Percentiles rank a stretch among this genome's conserved stretches.
Evolutionary conservation across 2,797 vertebrate species (phyloP).

Genomic region (Parambassis ranga): DNA sequence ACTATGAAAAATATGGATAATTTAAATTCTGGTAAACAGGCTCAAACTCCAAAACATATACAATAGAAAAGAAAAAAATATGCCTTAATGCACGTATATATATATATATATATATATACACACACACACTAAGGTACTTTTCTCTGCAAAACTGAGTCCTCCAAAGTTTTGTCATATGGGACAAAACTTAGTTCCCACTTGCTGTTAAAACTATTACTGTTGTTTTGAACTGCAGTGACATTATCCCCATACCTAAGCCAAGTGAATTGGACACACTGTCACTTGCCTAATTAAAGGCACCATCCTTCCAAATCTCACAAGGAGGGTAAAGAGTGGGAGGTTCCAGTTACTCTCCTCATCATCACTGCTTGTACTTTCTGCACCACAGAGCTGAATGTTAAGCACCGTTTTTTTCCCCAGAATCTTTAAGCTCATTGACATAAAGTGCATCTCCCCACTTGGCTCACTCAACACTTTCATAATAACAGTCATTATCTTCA

Average conservation of each 20-base stretch:
- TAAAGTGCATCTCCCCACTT: constrained; percentile 58
- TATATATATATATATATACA: neutral
- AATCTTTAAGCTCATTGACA: constrained; percentile 56
- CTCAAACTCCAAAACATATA: too few relatives aligned
- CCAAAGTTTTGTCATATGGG: neutral
- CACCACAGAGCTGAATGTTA: constrained; percentile 38
- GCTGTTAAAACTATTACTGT: neutral
- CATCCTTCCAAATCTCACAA: constrained; percentile 7
- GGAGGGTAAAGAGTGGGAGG: constrained; percentile 30
- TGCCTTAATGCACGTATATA: too few relatives aligned
- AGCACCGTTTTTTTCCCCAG: constrained; percentile 34
- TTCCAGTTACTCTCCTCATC: constrained; percentile 33
- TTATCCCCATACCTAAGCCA: constrained; percentile 13
- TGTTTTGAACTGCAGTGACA: constrained; percentile 16
- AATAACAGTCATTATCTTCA: constrained; percentile 80
- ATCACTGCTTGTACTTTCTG: constrained; percentile 39
- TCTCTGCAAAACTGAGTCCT: neutral
- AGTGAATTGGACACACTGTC: constrained; percentile 37
- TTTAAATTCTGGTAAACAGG: neutral
- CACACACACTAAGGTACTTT: neutral
- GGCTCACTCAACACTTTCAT: constrained; percentile 61
- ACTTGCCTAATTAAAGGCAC: constrained; percentile 47
- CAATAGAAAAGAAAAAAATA: neutral
- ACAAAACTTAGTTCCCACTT: constrained; percentile 10
- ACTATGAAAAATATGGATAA: neutral